These are phyloP conservation scores for Caenorhabditis sp. DNA, from an alignment of 2,888 invertebrate genomes.

Conservation along the genomic window DNA sequence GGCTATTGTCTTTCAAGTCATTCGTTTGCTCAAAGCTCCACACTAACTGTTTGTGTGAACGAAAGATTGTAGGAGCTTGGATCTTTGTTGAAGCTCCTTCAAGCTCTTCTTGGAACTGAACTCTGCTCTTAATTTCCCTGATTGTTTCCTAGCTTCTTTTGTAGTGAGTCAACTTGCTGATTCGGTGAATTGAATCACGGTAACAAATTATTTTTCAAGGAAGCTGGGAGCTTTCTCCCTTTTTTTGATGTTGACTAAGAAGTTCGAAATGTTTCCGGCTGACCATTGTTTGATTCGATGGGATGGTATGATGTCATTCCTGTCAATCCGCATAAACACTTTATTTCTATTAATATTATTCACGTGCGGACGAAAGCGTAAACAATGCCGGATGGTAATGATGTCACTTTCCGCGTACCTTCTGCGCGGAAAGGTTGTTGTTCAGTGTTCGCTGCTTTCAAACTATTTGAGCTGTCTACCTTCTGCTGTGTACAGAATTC, in stretches of 20 bases:
- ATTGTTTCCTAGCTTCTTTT: not conserved
- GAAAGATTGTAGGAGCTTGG: conserved; percentile 34
- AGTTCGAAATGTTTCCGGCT: no score
- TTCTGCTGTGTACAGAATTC: no score
- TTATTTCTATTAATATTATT: not conserved
- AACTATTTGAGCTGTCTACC: no score
- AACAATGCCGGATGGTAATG: not conserved
- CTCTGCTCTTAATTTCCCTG: conserved; percentile 20
- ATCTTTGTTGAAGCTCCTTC: not conserved
- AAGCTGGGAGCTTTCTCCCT: no score
- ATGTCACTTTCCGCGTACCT: conserved; percentile 19
- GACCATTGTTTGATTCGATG: no score
- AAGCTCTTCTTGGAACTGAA: conserved; percentile 23
- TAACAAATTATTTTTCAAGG: no score
- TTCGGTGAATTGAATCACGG: no score
- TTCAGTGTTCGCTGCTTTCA: no score
- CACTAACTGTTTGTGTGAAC: conserved; percentile 58
- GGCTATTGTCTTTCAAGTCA: conserved; percentile 66
- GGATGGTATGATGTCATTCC: not conserved
- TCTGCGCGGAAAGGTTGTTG: conserved; percentile 4
- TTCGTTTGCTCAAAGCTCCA: conserved; percentile 62
- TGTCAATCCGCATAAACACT: not conserved
- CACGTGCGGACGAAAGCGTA: not conserved
- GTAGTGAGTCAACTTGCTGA: no score
- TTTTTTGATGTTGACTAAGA: no score